phyloP scores from a whole-genome alignment of 53 echinoderm and acorn worm species.

The Zoroaster sp. region DNA sequence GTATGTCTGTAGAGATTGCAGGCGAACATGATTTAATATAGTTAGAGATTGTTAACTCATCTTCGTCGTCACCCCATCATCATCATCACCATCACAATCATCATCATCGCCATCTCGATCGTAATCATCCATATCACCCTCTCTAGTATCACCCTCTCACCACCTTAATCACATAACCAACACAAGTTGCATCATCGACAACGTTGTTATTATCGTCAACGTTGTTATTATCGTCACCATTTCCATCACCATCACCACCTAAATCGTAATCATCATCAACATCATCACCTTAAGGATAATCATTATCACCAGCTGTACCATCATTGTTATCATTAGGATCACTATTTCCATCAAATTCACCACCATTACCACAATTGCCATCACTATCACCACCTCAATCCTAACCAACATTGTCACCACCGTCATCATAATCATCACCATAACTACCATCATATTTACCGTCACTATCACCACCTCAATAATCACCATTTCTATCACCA shows the following conservation, averaged over 20 bases:
- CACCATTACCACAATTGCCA: not conserved
- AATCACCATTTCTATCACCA: not conserved
- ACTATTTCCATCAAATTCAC: not conserved
- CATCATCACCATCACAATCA: slow-evolving; percentile 27
- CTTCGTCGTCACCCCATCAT: not conserved
- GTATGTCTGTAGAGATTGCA: not conserved
- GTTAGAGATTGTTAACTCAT: not conserved
- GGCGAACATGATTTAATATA: not conserved
- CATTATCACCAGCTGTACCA: not conserved
- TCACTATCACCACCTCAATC: not conserved
- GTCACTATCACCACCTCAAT: not conserved
- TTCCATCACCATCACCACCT: slow-evolving; percentile 6
- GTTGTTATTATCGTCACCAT: not conserved
- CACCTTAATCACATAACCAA: not conserved
- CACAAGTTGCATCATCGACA: slow-evolving; percentile 20
- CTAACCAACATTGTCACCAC: not conserved
- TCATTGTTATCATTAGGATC: not conserved
- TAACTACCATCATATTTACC: too few species aligned
- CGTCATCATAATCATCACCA: too few species aligned
- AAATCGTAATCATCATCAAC: slow-evolving; percentile 6
- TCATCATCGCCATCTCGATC: slow-evolving; percentile 35
- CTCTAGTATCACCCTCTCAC: slow-evolving; percentile 52
- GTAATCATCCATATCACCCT: slow-evolving; percentile 41
- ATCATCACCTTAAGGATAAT: slow-evolving; percentile 1
- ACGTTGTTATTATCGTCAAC: not conserved